Base-by-base conservation (phyloP, 2,888 invertebrate species). In the Pedicia rivosa region DNA sequence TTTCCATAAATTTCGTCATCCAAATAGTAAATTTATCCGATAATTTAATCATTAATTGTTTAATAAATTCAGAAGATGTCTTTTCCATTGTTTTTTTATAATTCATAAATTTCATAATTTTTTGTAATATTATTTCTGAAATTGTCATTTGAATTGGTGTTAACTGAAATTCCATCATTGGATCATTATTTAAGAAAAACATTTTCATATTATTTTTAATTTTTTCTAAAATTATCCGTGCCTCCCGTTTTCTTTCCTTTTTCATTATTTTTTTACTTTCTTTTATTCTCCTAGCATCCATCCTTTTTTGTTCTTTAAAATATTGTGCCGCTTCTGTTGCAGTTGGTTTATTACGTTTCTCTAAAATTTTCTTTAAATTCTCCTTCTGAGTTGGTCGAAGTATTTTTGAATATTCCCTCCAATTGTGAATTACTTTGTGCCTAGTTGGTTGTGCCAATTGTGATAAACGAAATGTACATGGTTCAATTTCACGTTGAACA, bases 391-490 rank as follows among this genome's bases (percentile, higher is more conserved):
- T 49, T 12, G 43, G 40, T 4, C 49, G 41, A 0, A 59, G 42
- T 5, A 49, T 7, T 2, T 50, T 42, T 15, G 40, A 43, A 20
- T 48, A 56, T 12, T 40, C 39, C 1, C 48, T 44, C 14, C 48
- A 47, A 2, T 53, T 57, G 4, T 52, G 43, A 12, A 44, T 37
- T 1, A 58, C 51, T 2, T 47, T 49, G 29, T 43, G 37, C 1
- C 45, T 41, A 35, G 51, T 49, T 2, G 59, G 61, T 28, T 43
- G 36, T 1, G 59, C 53, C 13, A 59, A 40, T 3, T 46, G 45
- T n/a, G 54, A 49, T 17, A 59, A 49, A 2, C 57, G 53, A 1
- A 54, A 46, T 9, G 61, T 60, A 28, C 53, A 54, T 28, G 37
- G 31, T 4, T 14, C 16, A 12, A 37, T 24, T 3, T 17, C 16